Percentiles rank a stretch among this genome's conserved stretches.
Conservation (phyloP, 2,797 vertebrate genomes). For the Argya squamiceps region DNA sequence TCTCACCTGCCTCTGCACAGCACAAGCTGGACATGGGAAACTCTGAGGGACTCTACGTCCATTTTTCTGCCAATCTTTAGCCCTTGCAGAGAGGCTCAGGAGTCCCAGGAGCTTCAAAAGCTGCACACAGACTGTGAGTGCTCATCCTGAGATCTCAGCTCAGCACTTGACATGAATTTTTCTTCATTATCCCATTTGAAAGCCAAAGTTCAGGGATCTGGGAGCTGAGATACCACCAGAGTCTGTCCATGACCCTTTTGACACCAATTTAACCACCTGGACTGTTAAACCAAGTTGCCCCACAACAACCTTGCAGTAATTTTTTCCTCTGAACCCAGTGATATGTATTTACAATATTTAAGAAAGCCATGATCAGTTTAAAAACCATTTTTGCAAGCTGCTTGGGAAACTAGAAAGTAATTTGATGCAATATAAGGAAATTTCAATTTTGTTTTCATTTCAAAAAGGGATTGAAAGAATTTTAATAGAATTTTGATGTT, state of each 20-base stretch:
- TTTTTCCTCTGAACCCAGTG: neutral
- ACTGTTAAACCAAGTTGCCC: neutral
- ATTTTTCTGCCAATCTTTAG: neutral
- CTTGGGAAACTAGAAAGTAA: neutral
- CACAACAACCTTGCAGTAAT: neutral
- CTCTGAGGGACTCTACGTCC: fast-evolving
- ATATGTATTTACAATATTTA: neutral
- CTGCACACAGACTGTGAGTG: neutral
- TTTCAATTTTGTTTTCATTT: neutral
- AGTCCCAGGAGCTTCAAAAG: neutral
- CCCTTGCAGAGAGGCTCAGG: neutral
- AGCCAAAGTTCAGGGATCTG: neutral
- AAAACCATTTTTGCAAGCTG: neutral
- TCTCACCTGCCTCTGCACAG: neutral
- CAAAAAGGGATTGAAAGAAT: neutral
- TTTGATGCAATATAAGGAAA: neutral
- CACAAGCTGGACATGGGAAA: neutral
- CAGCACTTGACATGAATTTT: neutral
- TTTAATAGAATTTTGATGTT: neutral
- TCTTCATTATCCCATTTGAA: neutral
- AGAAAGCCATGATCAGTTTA: neutral
- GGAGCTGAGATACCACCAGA: neutral
- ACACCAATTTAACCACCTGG: no score
- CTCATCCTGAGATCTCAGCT: neutral
- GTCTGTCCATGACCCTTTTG: neutral